Percentiles rank a stretch among this genome's conserved stretches.
phyloP scores from a whole-genome alignment of 2,888 invertebrate genomes.

The Yponomeuta evonymella region DNA sequence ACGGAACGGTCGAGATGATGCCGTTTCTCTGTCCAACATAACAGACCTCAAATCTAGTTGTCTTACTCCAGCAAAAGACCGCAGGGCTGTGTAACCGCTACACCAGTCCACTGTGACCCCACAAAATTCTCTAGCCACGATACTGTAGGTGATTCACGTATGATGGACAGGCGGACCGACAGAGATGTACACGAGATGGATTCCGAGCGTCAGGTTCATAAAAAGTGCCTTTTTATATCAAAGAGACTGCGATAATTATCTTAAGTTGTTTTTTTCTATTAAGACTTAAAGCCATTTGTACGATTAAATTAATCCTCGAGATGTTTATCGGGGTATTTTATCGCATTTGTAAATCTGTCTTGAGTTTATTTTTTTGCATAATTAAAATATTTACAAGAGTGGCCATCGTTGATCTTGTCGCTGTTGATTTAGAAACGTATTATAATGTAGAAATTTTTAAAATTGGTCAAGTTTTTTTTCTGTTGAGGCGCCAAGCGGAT shows the following conservation, averaged over 20 bases:
- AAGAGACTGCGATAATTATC: conserved; percentile 17
- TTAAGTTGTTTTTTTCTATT: conserved; percentile 41
- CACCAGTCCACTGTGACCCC: conserved; percentile 72
- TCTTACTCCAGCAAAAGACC: conserved; percentile 58
- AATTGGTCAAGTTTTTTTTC: background rate
- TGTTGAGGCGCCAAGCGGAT: conserved; percentile 16
- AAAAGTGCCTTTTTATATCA: conserved; percentile 17
- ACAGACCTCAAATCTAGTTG: conserved; percentile 1
- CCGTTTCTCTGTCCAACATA: conserved; percentile 34
- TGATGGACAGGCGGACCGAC: conserved; percentile 53
- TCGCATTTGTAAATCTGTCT: conserved; percentile 11
- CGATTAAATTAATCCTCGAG: conserved; percentile 10
- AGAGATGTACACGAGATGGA: conserved; percentile 52
- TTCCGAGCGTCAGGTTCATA: conserved; percentile 33
- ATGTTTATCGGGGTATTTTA: conserved; percentile 1
- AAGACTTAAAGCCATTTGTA: conserved; percentile 30
- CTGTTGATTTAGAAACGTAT: background rate
- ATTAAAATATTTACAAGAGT: conserved; percentile 9
- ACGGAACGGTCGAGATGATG: conserved; percentile 70
- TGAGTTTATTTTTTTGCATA: background rate
- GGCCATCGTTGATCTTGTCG: conserved; percentile 9
- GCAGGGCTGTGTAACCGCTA: conserved; percentile 73
- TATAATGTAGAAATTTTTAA: background rate
- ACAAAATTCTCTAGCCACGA: conserved; percentile 71
- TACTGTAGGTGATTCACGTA: conserved; percentile 64